Percentiles rank a stretch among this genome's conserved stretches.
Evolutionary conservation across 2,113 vertebrate genomes (phyloP).

Genomic region (Sitta europaea): DNA sequence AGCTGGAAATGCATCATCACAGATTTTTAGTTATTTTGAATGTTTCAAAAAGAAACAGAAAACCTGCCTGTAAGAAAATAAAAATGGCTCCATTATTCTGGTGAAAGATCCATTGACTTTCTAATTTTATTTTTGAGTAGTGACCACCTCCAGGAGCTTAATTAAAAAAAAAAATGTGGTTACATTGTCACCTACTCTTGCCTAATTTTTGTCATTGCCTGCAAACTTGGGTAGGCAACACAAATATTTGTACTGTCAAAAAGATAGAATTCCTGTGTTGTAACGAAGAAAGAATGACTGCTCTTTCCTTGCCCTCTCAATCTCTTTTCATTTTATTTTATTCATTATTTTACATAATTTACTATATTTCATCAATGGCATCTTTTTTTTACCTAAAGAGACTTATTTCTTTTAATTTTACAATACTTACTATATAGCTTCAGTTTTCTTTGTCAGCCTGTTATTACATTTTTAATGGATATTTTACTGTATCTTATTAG

Average conservation of each 20-base stretch:
- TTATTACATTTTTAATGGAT: not conserved
- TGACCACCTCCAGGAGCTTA: not conserved
- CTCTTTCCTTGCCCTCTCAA: not conserved
- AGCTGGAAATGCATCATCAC: not conserved
- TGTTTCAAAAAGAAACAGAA: not conserved
- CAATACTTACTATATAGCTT: not conserved
- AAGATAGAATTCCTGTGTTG: not conserved
- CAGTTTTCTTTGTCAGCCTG: not conserved
- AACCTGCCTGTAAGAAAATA: not conserved
- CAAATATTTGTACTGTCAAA: not conserved
- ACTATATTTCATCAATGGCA: not conserved
- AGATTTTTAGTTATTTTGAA: not conserved
- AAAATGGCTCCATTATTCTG: not conserved
- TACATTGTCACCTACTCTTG: not conserved
- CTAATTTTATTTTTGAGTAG: not conserved
- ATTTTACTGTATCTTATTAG: not conserved
- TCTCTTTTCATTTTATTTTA: not conserved
- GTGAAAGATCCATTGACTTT: not conserved
- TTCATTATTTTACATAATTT: not conserved
- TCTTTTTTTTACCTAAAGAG: not conserved
- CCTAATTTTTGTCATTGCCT: not conserved
- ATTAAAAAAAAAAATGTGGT: not conserved
- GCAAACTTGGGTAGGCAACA: not conserved
- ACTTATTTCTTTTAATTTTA: not conserved
- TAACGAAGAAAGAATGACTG: not conserved